phyloP scores from a whole-genome alignment of 92 coral and sea anemone genomes.

The Siderastrea siderea region DNA sequence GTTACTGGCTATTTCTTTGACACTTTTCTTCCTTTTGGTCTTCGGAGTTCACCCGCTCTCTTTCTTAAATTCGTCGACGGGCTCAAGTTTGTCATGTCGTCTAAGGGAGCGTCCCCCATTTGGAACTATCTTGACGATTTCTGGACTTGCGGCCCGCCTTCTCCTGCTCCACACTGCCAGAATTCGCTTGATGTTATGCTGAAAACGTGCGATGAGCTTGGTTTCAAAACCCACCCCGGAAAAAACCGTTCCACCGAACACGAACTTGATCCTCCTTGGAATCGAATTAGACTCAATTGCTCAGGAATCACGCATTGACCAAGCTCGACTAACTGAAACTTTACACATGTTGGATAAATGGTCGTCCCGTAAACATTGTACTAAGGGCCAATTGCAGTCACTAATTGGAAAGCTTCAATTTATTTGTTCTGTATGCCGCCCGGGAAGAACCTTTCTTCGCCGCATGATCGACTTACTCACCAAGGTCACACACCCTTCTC shows the following conservation, averaged over 20 bases:
- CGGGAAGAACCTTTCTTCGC: constrained; percentile 49
- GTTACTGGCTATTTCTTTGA: constrained; percentile 34
- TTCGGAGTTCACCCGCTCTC: constrained; percentile 35
- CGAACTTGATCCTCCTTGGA: constrained; percentile 33
- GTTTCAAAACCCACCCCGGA: constrained; percentile 35
- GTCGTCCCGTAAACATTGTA: no score
- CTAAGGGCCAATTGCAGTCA: constrained; percentile 33
- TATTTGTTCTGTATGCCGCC: constrained; percentile 46
- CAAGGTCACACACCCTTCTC: background rate
- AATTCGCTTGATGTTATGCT: constrained; percentile 3
- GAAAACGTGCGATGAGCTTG: constrained; percentile 43
- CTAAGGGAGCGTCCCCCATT: background rate
- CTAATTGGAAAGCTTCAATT: constrained; percentile 25
- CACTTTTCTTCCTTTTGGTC: constrained; percentile 45
- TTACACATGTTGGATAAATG: background rate
- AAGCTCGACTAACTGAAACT: constrained; percentile 22
- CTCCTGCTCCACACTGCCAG: constrained; percentile 23
- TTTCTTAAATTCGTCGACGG: constrained; percentile 46
- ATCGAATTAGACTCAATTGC: constrained; percentile 29
- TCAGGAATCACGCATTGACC: constrained; percentile 34
- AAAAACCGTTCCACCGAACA: constrained; percentile 35
- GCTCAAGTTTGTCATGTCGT: constrained; percentile 23
- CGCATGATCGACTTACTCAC: constrained; percentile 39
- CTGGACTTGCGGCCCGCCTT: constrained; percentile 67
- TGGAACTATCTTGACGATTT: no score